These are phyloP conservation scores for Eupithecia vulgata DNA, from an alignment of 2,888 invertebrate genomes.

Conservation along the genomic window DNA sequence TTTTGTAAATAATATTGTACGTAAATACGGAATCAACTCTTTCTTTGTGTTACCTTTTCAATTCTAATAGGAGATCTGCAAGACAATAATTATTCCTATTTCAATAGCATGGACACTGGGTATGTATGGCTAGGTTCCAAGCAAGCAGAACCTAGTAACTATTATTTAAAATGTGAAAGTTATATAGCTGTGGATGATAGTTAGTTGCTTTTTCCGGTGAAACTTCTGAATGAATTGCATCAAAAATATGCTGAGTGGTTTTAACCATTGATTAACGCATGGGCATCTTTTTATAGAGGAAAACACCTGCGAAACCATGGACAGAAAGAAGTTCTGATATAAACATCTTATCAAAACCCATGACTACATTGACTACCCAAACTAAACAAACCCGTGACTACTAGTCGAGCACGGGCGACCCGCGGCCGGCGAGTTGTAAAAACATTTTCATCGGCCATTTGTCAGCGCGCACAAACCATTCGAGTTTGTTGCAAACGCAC, in stretches of 20 bases:
- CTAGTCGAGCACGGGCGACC: background rate
- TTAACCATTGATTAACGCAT: too few species aligned
- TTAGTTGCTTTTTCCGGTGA: too few species aligned
- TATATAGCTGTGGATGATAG: too few species aligned
- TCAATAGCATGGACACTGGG: background rate
- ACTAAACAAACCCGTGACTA: background rate
- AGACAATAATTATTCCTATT: background rate
- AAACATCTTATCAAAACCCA: background rate
- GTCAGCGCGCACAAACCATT: conserved; percentile 55
- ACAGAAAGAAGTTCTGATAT: background rate
- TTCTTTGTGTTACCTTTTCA: background rate
- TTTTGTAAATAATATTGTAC: background rate
- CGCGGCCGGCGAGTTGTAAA: conserved; percentile 45
- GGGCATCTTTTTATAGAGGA: background rate
- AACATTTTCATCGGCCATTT: conserved; percentile 56
- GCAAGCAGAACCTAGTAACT: too few species aligned
- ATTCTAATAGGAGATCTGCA: background rate
- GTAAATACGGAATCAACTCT: background rate
- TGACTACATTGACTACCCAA: background rate
- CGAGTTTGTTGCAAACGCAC: conserved; percentile 51
- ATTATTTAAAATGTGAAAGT: too few species aligned
- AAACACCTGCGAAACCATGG: background rate
- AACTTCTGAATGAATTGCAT: too few species aligned
- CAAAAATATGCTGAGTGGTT: too few species aligned
- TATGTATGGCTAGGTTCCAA: too few species aligned